Percentiles rank a stretch among this genome's conserved stretches.
phyloP scores from a whole-genome alignment of 2,113 vertebrate genomes.

The Thamnophis sirtalis region DNA sequence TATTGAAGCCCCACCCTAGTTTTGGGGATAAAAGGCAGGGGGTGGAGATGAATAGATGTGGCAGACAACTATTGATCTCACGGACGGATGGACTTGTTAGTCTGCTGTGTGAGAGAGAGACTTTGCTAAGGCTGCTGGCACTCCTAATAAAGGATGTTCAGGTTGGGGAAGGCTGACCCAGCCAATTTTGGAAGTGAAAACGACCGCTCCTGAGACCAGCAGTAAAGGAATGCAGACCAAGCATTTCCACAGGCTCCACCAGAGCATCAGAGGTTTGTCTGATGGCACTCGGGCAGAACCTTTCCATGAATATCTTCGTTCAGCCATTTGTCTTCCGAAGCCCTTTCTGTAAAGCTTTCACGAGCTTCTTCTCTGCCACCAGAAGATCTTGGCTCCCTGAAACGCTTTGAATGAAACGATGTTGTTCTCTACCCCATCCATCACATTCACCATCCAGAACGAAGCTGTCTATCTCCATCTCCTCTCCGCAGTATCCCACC shows the following conservation, averaged over 20 bases:
- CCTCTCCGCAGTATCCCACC: not conserved
- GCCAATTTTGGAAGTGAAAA: not conserved
- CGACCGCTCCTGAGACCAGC: not conserved
- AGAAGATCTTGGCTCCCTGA: constrained; percentile 51
- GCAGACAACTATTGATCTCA: too few species aligned
- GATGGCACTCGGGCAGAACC: not conserved
- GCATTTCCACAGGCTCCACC: not conserved
- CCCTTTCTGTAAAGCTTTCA: not conserved
- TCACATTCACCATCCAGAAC: constrained; percentile 59
- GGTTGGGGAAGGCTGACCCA: not conserved
- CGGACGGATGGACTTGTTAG: too few species aligned
- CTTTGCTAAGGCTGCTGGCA: too few species aligned
- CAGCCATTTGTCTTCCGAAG: not conserved
- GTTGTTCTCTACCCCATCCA: constrained; percentile 43
- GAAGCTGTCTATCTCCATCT: constrained; percentile 33
- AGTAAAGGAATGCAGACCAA: not conserved
- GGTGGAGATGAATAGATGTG: too few species aligned
- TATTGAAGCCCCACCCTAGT: too few species aligned
- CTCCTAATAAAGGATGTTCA: too few species aligned
- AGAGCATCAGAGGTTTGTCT: not conserved
- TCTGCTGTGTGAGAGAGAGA: too few species aligned
- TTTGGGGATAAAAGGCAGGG: too few species aligned
- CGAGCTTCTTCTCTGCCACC: constrained; percentile 47
- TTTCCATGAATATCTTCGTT: not conserved
- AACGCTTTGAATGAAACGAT: constrained; percentile 56